These are phyloP conservation scores for Lepetodrilus schrolli DNA, from an alignment of 2,888 invertebrate genomes.

Conservation along the genomic window DNA sequence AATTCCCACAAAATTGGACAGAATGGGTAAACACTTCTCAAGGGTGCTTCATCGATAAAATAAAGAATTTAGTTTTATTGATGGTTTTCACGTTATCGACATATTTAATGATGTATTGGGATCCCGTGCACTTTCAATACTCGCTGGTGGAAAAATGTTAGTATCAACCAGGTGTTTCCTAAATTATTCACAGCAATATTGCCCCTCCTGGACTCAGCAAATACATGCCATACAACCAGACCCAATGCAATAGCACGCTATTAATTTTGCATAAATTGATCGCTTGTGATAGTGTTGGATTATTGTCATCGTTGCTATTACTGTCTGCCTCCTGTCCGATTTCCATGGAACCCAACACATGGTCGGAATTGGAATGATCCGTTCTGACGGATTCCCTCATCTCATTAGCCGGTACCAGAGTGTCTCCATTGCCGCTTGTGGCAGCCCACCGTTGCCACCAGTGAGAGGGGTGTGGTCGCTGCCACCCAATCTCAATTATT, in stretches of 20 bases:
- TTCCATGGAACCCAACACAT: conserved; percentile 7
- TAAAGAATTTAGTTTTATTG: background rate
- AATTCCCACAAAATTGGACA: no score
- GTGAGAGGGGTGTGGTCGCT: background rate
- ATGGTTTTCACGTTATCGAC: background rate
- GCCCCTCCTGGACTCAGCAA: conserved; percentile 10
- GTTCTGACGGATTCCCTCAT: background rate
- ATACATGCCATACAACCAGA: conserved; percentile 25
- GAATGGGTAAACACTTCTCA: no score
- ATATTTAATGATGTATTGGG: background rate
- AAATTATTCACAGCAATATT: conserved; percentile 30
- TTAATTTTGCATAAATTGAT: conserved; percentile 40
- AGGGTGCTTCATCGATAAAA: background rate
- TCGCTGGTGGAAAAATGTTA: background rate
- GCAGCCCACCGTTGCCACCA: no score
- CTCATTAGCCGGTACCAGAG: no score
- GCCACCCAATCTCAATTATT: no score
- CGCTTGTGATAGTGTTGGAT: conserved; percentile 3
- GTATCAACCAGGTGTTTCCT: conserved; percentile 24
- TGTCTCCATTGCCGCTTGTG: no score
- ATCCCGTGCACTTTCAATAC: background rate
- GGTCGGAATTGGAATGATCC: background rate
- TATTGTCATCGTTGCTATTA: conserved; percentile 2
- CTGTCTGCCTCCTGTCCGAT: background rate
- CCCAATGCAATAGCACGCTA: conserved; percentile 27